Base-by-base conservation (phyloP, 1,140 invertebrate species). In the Orussus abietinus region DNA sequence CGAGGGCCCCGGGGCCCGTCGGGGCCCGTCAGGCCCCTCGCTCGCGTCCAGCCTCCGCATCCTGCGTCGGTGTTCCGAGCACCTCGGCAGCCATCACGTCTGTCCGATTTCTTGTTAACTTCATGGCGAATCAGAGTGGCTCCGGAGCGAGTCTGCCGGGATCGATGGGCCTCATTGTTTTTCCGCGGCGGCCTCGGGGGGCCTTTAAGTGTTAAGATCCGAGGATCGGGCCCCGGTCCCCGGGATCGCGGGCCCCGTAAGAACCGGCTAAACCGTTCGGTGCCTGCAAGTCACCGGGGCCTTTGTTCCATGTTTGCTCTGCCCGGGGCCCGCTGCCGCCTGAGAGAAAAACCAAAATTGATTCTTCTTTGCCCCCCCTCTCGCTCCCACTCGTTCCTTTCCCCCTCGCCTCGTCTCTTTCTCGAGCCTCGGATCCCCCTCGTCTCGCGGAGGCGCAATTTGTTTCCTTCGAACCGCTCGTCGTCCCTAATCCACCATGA, bases 341-440 rank as follows among this genome's bases (percentile, higher is more conserved):
- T n/a, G 39, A 38, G 51, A 59, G 49, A 59, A 66, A 67, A 67
- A 62, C 51, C 46, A 47, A 66, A 69, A 66, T 68, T 69, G 64
- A 69, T 68, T 65, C 62, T 58, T 66, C 58, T 52, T 59, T 46
- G 50, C 45, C 42, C 48, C 32, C n/a, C n/a, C 31, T 26, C 37
- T 38, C 36, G 36, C 38, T 43, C n/a, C 28, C 18, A 20, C n/a
- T n/a, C n/a, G n/a, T n/a, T n/a, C n/a, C 31, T 20, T 29, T 11
- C 28, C 40, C 15, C 20, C 29, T 14, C 3, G 9, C 32, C 15
- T 25, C 36, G 36, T 17, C 21, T 26, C 19, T 19, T 3, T 21
- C 9, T 21, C 22, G 6, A 7, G n/a, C 22, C 22, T 25, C 22
- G 22, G n/a, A n/a, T 25, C n/a, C 22, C 6, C 22, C 22, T 25